phyloP scores from a whole-genome alignment of 37 sponge, comb jelly and placozoan species.

The Tethya wilhelma region DNA sequence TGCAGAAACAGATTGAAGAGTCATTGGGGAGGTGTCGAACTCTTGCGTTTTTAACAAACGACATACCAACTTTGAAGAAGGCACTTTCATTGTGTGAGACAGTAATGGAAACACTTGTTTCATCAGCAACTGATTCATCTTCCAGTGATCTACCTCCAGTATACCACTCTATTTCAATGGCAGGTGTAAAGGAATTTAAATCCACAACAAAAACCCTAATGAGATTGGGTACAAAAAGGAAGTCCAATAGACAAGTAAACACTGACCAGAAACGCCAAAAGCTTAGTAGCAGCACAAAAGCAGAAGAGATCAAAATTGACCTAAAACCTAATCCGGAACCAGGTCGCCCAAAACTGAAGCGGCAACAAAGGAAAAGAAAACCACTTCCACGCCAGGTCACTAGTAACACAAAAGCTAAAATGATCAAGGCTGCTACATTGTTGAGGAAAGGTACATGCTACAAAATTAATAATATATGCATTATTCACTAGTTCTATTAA shows the following conservation, averaged over 20 bases:
- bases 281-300: background rate
- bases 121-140: background rate
- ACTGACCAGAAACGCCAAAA: background rate
- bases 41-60: constrained; percentile 9
- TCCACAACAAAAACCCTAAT: background rate
- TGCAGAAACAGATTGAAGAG: background rate
- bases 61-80: background rate
- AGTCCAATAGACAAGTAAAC: background rate
- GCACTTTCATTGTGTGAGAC: background rate
- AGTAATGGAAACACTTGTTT: background rate
- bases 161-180: constrained; percentile 8
- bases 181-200: constrained; percentile 5
- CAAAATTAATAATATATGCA: background rate
- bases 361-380: background rate
- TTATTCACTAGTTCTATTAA: background rate
- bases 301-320: background rate
- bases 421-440: background rate
- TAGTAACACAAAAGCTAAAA: background rate
- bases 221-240: background rate
- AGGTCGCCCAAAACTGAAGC: constrained; percentile 1
- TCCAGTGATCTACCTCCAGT: background rate
- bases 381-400: constrained; percentile 11
- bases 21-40: constrained; percentile 4
- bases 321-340: background rate
- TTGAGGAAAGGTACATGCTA: background rate